Evolutionary conservation across 2,797 vertebrate species (phyloP), one percentile per base, ranked within the genome.

Genomic region (Margarornis squamiger): DNA sequence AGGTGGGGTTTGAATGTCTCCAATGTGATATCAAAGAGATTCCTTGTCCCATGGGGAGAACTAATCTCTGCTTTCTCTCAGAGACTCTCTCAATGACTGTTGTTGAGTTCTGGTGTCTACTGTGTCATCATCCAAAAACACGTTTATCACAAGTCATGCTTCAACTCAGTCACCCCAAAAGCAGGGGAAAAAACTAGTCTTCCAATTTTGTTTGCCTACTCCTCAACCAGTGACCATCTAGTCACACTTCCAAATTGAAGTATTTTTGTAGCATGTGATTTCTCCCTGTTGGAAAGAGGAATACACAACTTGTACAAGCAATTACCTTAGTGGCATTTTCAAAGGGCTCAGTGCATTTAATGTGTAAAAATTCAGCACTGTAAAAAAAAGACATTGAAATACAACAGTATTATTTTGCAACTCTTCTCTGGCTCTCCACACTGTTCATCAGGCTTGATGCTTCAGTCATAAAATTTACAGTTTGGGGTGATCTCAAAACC

Each of bases 141-240:
- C 8, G 49, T 62, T 30, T n/a, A 62, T 39, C 32, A 57, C 32
- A 93, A 75, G 41, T 26, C 58, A 81, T 34, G 13, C 45, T 86
- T 62, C 32, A 66, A 71, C 22, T 21, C 26, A 51, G 10, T 32
- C 6, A 14, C 5, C 7, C 16, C 12, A 23, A 88, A 74, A 75
- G 1, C 3, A 1, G 7, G 11, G 6, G 29, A 34, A 83, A 77
- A 65, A 12, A 12, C 12, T 39, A 10, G 70, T 22, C 7, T 73
- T 67, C 15, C 30, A 22, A 1, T 75, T 43, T 77, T 0, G 0
- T 49, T 79, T 59, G 20, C 20, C 26, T 71, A 24, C 14, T 67
- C 10, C 30, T 43, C 43, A 45, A 36, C 27, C 51, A 59, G 9
- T 11, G 14, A 39, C 23, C n/a, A 57, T 11, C 9, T 73, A 66